These are phyloP conservation scores for Eulemur mongoz DNA, from an alignment of 2,797 vertebrate species.

Conservation along the genomic window DNA sequence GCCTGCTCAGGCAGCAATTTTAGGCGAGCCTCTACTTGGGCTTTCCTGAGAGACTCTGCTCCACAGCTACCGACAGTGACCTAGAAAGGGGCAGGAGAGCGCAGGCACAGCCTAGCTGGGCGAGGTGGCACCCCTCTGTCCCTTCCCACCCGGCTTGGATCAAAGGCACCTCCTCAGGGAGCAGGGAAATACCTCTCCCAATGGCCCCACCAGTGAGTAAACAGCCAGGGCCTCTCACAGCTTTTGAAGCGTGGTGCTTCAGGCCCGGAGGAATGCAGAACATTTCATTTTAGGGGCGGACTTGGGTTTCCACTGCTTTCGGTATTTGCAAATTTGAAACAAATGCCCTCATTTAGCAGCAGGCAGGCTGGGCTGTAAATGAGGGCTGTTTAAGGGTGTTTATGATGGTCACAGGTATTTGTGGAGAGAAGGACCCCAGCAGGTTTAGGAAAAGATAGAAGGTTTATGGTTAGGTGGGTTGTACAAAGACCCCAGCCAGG, in stretches of 20 bases:
- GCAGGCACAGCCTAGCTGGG: background rate
- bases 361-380: constrained; percentile 77
- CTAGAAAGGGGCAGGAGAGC: background rate
- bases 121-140: constrained; percentile 40
- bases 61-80: background rate
- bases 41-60: background rate
- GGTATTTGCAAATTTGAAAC: constrained; percentile 82
- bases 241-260: constrained; percentile 79
- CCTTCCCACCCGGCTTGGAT: constrained; percentile 57
- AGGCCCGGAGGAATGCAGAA: constrained; percentile 83
- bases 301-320: constrained; percentile 82
- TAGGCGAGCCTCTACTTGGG: constrained; percentile 56
- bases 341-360: constrained; percentile 85
- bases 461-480: constrained; percentile 77
- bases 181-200: constrained; percentile 71
- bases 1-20: constrained; percentile 26
- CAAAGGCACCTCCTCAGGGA: constrained; percentile 72
- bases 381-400: constrained; percentile 79
- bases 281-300: constrained; percentile 83
- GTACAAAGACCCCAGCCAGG: constrained; percentile 62
- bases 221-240: constrained; percentile 82
- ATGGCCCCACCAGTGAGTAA: constrained; percentile 83
- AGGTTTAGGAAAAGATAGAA: constrained; percentile 62
- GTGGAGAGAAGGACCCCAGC: constrained; percentile 75
- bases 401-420: constrained; percentile 77